A percentile compares a stretch with the other conserved stretches of the same genome.
These are phyloP conservation scores for Plecturocebus donacophilus DNA, from an alignment of 2,113 vertebrate species.

Conservation along the genomic window DNA sequence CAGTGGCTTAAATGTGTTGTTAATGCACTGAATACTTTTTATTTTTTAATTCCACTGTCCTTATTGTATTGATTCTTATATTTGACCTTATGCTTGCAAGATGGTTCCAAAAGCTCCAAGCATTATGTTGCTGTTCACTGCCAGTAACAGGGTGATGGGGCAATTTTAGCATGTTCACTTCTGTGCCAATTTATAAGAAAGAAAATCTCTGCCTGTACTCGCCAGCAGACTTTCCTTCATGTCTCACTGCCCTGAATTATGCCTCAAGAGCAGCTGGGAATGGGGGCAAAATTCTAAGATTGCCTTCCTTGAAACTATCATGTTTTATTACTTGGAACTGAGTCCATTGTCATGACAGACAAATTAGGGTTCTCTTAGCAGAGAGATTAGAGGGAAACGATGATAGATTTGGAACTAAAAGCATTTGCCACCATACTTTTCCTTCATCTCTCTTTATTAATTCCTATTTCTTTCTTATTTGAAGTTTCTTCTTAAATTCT, in stretches of 20 bases:
- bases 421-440: neutral
- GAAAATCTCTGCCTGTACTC: neutral
- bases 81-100: neutral
- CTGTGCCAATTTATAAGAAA: neutral
- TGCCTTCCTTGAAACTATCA: neutral
- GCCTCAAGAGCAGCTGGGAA: neutral
- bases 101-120: neutral
- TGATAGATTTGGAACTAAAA: neutral
- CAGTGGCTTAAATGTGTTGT: neutral
- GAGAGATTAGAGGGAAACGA: neutral
- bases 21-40: neutral
- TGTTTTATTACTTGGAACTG: slow-evolving; percentile 10
- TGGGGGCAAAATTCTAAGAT: neutral
- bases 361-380: neutral
- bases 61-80: neutral
- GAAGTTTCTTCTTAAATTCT: neutral
- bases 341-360: neutral
- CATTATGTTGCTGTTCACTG: neutral
- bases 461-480: neutral
- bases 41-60: neutral
- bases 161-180: neutral
- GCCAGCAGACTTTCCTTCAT: neutral
- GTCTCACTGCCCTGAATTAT: neutral
- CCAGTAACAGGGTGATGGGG: neutral
- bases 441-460: slow-evolving; percentile 20